Evolutionary conservation across 2,113 vertebrate genomes (phyloP), one percentile per base, ranked within the genome.

Genomic region (Fukomys damarensis): DNA sequence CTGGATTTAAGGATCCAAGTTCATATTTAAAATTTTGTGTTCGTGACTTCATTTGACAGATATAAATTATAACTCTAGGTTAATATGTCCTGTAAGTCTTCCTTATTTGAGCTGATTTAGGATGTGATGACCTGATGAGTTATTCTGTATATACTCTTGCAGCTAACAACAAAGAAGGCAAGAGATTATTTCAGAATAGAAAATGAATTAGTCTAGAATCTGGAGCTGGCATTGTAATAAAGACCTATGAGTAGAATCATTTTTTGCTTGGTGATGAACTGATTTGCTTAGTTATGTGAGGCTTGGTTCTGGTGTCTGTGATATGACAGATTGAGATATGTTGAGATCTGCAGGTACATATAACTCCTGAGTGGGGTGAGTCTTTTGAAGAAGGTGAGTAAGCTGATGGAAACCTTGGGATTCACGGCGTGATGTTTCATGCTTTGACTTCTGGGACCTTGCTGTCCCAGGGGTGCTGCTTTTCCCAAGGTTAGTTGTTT

Each of bases 91-190:
- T 93, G 30, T 79, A 86, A 58, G 43, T 88, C 35, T 63, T 59
- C 26, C 90, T 94, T 24, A 74, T 91, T 91, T 89, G 49, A 89
- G n/a, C 56, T 94, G 86, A 91, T 93, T 84, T 82, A 94, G 81
- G 74, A 59, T 85, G 32, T 74, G 72, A 79, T 65, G 52, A 86
- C 84, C 58, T 38, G 32, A 14, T 56, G 32, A 81, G 13, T 68
- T 58, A 3, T 82, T 90, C 30, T 76, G n/a, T 61, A 30, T 2
- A 4, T 89, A 89, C 32, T 92, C 95, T 92, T 93, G 26, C 41
- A 95, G 24, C 58, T 95, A 91, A 85, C 77, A 92, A 77, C 35
- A 87, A 95, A 91, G 10, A 81, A 90, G 91, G 30, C 59, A 83
- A 87, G 30, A 86, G 58, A 20, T 92, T 63, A 46, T 26, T 86